phyloP scores from a whole-genome alignment of 2,797 vertebrate species.

The Lepilemur septentrionalis region DNA sequence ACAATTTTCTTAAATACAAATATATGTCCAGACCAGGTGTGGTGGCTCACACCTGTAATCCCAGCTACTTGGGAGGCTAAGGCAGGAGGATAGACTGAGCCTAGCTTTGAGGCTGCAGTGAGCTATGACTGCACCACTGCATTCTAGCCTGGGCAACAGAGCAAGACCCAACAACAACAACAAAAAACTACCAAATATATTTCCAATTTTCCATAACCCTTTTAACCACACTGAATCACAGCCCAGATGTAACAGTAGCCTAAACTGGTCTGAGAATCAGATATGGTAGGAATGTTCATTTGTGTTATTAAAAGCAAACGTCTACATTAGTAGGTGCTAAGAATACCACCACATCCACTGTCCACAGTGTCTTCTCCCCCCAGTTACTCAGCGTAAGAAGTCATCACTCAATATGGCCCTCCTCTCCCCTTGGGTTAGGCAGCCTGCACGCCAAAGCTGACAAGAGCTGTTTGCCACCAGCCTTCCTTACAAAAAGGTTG shows the following conservation, averaged over 20 bases:
- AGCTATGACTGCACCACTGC: no score
- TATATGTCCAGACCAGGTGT: no score
- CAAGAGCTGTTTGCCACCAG: rapidly evolving
- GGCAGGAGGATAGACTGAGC: no score
- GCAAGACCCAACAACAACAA: no score
- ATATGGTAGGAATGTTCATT: neutral
- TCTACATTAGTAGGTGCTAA: neutral
- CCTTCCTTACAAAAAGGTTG: neutral
- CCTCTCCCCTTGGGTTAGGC: rapidly evolving
- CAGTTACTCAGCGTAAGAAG: no score
- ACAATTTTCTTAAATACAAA: neutral
- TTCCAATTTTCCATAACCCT: neutral
- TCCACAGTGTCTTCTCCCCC: no score
- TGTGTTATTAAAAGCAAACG: neutral
- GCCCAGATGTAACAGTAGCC: neutral
- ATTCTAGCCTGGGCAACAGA: no score
- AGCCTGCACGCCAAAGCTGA: rapidly evolving
- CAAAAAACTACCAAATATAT: neutral
- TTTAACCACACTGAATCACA: neutral
- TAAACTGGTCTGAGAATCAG: neutral
- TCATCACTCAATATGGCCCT: rapidly evolving
- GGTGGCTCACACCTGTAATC: no score
- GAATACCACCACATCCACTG: neutral
- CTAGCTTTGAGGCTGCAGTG: no score
- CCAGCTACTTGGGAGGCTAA: no score